These are phyloP conservation scores for Cassiopea xamachana DNA, from an alignment of 30 jellyfish, hydroid and myxozoan species.

Conservation along the genomic window DNA sequence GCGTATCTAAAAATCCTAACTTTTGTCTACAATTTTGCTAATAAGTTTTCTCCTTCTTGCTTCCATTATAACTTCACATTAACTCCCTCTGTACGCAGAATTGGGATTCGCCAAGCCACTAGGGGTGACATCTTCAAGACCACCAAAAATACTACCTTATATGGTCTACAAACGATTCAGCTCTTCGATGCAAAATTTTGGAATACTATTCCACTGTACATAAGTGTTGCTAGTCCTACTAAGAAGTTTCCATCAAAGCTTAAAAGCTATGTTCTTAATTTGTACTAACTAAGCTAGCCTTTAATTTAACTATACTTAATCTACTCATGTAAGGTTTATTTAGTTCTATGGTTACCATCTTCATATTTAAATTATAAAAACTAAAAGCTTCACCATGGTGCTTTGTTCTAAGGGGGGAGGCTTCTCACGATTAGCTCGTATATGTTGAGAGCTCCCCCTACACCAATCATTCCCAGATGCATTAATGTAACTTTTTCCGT, in stretches of 20 bases:
- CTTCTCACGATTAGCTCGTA: too few species aligned
- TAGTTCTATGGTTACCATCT: too few species aligned
- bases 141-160: neutral
- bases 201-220: neutral
- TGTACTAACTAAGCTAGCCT: neutral
- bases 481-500: too few species aligned
- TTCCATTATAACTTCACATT: neutral
- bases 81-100: neutral
- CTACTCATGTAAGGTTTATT: neutral
- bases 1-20: neutral
- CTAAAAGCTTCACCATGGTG: too few species aligned
- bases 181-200: neutral
- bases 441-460: too few species aligned
- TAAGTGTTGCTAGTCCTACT: neutral
- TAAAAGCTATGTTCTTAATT: neutral
- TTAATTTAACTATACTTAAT: neutral
- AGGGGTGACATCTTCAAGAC: neutral
- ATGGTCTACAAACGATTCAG: neutral
- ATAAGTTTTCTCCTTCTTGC: neutral
- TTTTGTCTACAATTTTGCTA: neutral
- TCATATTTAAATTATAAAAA: too few species aligned
- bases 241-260: neutral
- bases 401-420: too few species aligned
- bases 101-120: slow-evolving; percentile 1
- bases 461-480: too few species aligned